These are phyloP conservation scores for Pachydiplax longipennis DNA, from an alignment of 2,888 invertebrate species.

Conservation along the genomic window DNA sequence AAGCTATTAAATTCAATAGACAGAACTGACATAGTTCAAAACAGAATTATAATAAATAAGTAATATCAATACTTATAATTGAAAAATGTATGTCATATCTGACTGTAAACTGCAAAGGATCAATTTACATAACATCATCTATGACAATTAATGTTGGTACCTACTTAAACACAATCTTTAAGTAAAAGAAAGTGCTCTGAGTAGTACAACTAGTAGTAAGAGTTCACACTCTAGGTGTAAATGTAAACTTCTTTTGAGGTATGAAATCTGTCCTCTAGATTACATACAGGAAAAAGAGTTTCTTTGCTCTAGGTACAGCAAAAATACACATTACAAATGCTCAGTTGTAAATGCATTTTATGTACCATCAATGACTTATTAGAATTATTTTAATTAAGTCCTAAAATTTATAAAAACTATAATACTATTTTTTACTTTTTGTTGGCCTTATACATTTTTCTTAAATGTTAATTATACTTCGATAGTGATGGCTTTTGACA, in stretches of 20 bases:
- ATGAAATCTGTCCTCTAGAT: constrained; percentile 2
- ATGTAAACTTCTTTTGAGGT: constrained; percentile 7
- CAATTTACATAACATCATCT: neutral
- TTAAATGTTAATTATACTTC: too few species aligned
- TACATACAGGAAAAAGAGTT: constrained; percentile 11
- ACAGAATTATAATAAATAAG: too few species aligned
- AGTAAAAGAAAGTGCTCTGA: neutral
- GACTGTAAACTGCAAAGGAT: neutral
- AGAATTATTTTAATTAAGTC: neutral
- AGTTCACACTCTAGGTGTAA: neutral
- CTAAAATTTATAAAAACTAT: too few species aligned
- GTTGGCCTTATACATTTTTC: too few species aligned
- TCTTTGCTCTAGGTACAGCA: constrained; percentile 18
- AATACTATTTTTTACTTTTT: too few species aligned
- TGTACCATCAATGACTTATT: neutral
- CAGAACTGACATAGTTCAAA: too few species aligned
- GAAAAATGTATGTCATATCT: constrained; percentile 17
- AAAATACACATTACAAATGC: neutral
- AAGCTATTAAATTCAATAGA: too few species aligned
- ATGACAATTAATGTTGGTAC: constrained; percentile 20
- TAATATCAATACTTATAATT: neutral
- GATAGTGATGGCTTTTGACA: too few species aligned
- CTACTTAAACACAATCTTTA: constrained; percentile 8
- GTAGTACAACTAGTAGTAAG: constrained; percentile 12
- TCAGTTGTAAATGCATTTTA: neutral